These are phyloP conservation scores for Tromatobia lineatoria DNA, from an alignment of 2,888 invertebrate species.

Conservation along the genomic window DNA sequence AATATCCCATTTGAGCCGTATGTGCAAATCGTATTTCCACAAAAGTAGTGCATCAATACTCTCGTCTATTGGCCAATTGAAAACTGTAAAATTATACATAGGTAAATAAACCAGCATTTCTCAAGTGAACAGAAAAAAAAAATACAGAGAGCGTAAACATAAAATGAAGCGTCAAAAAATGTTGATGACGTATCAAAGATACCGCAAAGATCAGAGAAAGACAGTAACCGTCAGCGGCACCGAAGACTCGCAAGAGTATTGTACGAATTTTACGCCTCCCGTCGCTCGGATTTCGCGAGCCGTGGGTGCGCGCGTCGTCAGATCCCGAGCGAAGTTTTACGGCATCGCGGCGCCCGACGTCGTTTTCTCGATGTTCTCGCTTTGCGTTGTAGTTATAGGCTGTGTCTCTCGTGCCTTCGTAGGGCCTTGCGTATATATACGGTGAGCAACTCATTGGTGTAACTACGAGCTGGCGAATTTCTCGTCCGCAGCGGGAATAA, in stretches of 20 bases:
- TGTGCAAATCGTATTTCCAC: no score
- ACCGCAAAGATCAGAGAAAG: slow-evolving; percentile 13
- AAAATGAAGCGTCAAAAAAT: not conserved
- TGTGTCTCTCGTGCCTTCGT: not conserved
- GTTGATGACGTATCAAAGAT: not conserved
- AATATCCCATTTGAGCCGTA: no score
- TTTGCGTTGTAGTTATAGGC: slow-evolving; percentile 18
- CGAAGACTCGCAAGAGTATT: not conserved
- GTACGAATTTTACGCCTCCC: slow-evolving; percentile 70
- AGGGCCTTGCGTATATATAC: not conserved
- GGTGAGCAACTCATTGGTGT: not conserved
- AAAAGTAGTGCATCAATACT: no score
- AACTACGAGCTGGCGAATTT: slow-evolving; percentile 49
- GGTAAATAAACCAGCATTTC: not conserved
- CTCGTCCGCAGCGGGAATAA: slow-evolving; percentile 64
- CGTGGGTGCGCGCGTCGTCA: slow-evolving; percentile 34
- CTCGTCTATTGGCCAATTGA: no score
- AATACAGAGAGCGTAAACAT: not conserved
- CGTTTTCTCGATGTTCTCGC: slow-evolving; percentile 54
- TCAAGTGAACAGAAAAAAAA: not conserved
- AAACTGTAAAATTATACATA: not conserved
- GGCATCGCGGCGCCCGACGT: slow-evolving; percentile 45
- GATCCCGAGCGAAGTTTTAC: slow-evolving; percentile 48
- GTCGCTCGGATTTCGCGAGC: slow-evolving; percentile 53
- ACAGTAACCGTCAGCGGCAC: not conserved